These are phyloP conservation scores for Calypte anna DNA, from an alignment of 2,113 vertebrate genomes.

Conservation along the genomic window DNA sequence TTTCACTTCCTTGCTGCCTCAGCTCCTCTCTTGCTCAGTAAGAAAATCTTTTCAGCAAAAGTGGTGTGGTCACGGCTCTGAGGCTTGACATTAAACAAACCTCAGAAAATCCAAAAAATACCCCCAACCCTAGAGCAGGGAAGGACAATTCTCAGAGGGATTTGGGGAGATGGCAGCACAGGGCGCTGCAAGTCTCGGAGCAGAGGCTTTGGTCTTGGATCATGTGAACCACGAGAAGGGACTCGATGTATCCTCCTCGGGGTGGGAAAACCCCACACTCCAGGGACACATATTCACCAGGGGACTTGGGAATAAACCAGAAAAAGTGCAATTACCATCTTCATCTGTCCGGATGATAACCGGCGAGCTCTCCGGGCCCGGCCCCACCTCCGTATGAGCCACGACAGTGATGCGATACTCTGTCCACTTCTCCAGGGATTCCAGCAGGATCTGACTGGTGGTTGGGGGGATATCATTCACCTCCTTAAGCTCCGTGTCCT, in stretches of 20 bases:
- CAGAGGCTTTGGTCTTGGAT: rapidly evolving
- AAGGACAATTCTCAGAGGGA: neutral
- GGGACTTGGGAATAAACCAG: neutral
- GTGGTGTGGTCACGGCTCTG: neutral
- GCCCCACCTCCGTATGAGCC: slow-evolving; percentile 88
- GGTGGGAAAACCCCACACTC: neutral
- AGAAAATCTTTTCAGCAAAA: neutral
- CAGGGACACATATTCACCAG: neutral
- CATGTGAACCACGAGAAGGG: rapidly evolving
- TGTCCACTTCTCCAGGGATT: slow-evolving; percentile 97
- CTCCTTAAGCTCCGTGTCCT: slow-evolving; percentile 82
- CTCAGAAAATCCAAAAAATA: neutral
- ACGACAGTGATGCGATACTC: slow-evolving; percentile 90
- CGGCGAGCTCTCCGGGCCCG: slow-evolving; percentile 92
- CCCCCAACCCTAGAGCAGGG: neutral
- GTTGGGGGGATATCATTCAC: slow-evolving; percentile 85
- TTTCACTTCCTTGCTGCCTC: neutral
- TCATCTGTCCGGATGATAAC: slow-evolving; percentile 93
- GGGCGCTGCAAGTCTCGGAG: rapidly evolving
- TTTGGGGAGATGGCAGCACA: neutral
- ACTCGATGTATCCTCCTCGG: rapidly evolving
- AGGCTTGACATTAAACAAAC: neutral
- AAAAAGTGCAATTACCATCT: slow-evolving; percentile 82
- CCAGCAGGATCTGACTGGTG: slow-evolving; percentile 86
- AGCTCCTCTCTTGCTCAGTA: neutral